Percentiles rank a stretch among this genome's conserved stretches.
These are phyloP conservation scores for Pachyuromys duprasi DNA, from an alignment of 2,797 vertebrate genomes.

Conservation along the genomic window DNA sequence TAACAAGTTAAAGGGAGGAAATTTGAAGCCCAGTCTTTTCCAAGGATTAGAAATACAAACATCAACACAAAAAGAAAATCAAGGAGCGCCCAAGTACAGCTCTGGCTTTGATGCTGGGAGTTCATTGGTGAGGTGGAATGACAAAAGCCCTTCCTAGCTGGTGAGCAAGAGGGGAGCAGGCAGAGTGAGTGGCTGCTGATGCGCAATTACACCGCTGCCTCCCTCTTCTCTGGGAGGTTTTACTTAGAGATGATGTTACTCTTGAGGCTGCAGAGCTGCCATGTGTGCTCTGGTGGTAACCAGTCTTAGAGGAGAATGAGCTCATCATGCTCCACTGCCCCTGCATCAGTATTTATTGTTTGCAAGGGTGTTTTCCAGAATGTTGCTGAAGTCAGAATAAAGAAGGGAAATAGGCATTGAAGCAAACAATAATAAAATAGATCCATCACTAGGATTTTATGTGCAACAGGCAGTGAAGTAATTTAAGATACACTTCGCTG, in stretches of 20 bases:
- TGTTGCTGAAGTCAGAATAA: constrained; percentile 73
- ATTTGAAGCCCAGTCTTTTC: constrained; percentile 64
- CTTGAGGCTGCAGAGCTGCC: constrained; percentile 48
- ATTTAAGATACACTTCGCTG: constrained; percentile 70
- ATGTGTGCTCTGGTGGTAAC: constrained; percentile 65
- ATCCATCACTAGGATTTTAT: constrained; percentile 65
- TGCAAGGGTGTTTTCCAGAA: constrained; percentile 64
- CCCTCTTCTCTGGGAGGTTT: constrained; percentile 65
- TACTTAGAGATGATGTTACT: constrained; percentile 71
- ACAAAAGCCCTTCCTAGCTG: constrained; percentile 23
- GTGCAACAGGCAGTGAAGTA: constrained; percentile 59
- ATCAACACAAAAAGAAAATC: neutral
- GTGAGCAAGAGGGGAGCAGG: neutral
- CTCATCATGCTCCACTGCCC: constrained; percentile 65
- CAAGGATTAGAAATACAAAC: constrained; percentile 57
- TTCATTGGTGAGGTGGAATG: constrained; percentile 43
- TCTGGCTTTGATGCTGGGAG: constrained; percentile 41
- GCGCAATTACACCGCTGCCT: constrained; percentile 44
- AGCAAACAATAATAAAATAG: constrained; percentile 76
- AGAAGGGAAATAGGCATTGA: constrained; percentile 68
- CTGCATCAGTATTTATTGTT: constrained; percentile 77
- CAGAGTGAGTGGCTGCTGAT: neutral
- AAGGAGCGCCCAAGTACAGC: neutral
- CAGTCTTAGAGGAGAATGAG: constrained; percentile 69
- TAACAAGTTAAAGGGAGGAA: constrained; percentile 33